Conservation (phyloP, 2,888 invertebrate species). For the Strigamia maritima region DNA sequence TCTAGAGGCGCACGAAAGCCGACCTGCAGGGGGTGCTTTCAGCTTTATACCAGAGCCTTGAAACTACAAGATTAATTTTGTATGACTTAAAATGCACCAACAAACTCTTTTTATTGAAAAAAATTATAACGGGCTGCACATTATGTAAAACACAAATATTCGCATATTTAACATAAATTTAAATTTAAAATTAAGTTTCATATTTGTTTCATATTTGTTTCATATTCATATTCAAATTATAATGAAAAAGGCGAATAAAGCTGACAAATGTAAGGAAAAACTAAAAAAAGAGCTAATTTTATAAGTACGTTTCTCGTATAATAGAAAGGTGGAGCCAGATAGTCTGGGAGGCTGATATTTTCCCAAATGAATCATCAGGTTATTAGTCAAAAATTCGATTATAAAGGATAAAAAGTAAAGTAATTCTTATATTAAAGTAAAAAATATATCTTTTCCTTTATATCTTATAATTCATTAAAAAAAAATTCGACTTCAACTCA, state of each 20-base stretch:
- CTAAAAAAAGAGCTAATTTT: no score
- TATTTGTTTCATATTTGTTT: no score
- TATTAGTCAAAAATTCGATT: not conserved
- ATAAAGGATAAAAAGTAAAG: no score
- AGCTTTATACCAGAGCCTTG: slow-evolving; percentile 5
- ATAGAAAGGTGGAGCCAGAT: slow-evolving; percentile 4
- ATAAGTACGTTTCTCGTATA: not conserved
- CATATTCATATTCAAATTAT: no score
- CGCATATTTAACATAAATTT: no score
- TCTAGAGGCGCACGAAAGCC: slow-evolving; percentile 32
- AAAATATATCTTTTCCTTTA: no score
- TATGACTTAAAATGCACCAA: not conserved
- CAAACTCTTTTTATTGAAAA: not conserved
- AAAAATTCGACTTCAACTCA: no score
- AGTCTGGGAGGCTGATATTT: not conserved
- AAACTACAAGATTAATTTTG: not conserved
- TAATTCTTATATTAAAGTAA: no score
- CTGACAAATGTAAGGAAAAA: no score
- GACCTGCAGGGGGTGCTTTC: slow-evolving; percentile 34
- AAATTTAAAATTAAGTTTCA: no score
- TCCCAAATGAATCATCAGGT: slow-evolving; percentile 20
- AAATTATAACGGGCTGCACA: not conserved
- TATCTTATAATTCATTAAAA: no score
- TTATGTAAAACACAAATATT: not conserved
- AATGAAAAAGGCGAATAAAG: no score